Conservation (phyloP, 2,888 invertebrate species). For the Mayetiola destructor region DNA sequence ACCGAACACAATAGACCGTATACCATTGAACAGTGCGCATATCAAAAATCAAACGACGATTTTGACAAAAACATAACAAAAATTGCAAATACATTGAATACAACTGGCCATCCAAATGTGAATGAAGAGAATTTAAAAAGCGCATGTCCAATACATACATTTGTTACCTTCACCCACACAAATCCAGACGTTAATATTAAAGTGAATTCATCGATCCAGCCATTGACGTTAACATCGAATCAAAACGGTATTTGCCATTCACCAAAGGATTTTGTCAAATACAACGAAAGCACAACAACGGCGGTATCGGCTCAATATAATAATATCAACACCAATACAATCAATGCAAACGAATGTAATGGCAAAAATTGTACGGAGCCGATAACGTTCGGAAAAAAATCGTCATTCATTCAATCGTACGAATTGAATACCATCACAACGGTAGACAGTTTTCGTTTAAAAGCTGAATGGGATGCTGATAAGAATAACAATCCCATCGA, state of each 20-base stretch:
- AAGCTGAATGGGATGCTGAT: constrained; percentile 13
- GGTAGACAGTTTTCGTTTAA: constrained; percentile 6
- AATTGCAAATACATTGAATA: constrained; percentile 3
- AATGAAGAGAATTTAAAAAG: background rate
- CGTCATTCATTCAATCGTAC: constrained; percentile 5
- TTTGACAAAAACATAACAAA: constrained; percentile 1
- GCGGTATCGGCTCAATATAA: too few relatives aligned
- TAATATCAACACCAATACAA: too few relatives aligned
- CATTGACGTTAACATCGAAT: background rate
- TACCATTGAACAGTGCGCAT: background rate
- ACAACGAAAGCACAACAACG: background rate
- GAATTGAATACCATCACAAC: constrained; percentile 3
- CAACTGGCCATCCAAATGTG: too few relatives aligned
- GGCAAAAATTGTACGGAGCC: background rate
- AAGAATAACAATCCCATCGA: constrained; percentile 8
- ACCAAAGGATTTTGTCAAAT: background rate
- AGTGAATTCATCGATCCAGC: constrained; percentile 12
- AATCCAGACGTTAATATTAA: constrained; percentile 5
- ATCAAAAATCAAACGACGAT: background rate
- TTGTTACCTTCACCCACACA: constrained; percentile 11
- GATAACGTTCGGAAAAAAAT: background rate
- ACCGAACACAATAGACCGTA: constrained; percentile 11
- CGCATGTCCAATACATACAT: constrained; percentile 10
- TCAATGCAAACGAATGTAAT: too few relatives aligned
- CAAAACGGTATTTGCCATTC: too few relatives aligned